Evolutionary conservation across 23 tunicate genomes (phyloP), one percentile per base, ranked within the genome.

Genomic region (Halocynthia aurantium): DNA sequence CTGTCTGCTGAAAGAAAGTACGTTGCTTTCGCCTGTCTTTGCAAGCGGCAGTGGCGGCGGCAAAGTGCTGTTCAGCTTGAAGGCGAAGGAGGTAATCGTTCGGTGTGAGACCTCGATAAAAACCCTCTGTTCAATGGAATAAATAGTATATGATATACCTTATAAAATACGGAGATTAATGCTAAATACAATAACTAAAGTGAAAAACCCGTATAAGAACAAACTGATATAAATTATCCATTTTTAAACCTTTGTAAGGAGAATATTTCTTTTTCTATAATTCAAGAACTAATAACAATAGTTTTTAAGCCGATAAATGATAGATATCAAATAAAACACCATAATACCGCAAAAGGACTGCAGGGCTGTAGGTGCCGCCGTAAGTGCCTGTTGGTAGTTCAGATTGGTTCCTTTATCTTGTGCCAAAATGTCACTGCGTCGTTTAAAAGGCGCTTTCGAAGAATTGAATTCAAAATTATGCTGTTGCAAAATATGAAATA

Each of bases 31-130:
- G 44, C 44, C 44, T 31, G 44, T 31, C 44, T 31, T 31, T 31
- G 44, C 44, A 31, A 31, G 44, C 44, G 1, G 44, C 44, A 31
- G 44, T 31, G 44, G 44, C 44, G 44, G 44, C 44, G 44, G 44
- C 44, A 4, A 31, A 31, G 44, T 65, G 22, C 31, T 65, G 70
- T 8, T 65, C 70, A 9, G 70, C 70, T 20, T 49, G 70, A 6
- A 65, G 70, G 9, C 70, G 70, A 10, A 65, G 19, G 49, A 65
- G 31, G 19, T 65, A 65, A 65, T 65, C 70, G 70, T 65, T 65
- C 10, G 70, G 70, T 11, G 70, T 15, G 10, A 65, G 19, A 20
- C 70, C 31, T 10, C 70, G 49, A 49, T 65, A 65, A 65, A 65
- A 49, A 20, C 70, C 70, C 70, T 65, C 70, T 65, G 70, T 8